Evolutionary conservation across 2,113 vertebrate genomes (phyloP).

Genomic region (Larimichthys crocea): DNA sequence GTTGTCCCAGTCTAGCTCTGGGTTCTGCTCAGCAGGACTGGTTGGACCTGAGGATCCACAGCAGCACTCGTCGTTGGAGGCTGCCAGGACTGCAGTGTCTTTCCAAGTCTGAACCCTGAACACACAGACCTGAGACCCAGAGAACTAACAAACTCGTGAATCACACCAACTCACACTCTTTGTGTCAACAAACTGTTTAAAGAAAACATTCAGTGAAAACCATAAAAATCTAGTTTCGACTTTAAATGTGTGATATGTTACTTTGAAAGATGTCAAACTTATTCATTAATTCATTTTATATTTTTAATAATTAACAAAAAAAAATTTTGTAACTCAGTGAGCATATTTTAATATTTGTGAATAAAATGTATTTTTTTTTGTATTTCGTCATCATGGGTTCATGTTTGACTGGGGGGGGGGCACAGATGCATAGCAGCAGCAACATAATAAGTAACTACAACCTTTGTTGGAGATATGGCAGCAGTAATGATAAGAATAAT

Average conservation of each 20-base stretch:
- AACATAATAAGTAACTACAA: too few species aligned
- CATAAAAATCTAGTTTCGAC: neutral
- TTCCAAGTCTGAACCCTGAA: slow-evolving; percentile 60
- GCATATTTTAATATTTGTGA: slow-evolving; percentile 27
- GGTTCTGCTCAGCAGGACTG: slow-evolving; percentile 67
- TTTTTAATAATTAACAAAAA: neutral
- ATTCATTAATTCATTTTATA: neutral
- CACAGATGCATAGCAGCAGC: too few species aligned
- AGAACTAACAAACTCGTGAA: neutral
- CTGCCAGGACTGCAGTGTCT: slow-evolving; percentile 67
- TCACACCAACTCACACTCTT: neutral
- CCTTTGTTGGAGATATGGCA: too few species aligned
- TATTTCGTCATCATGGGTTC: neutral
- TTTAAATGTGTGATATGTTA: neutral
- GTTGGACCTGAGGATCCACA: slow-evolving; percentile 72
- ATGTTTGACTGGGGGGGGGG: neutral
- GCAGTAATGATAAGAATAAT: too few species aligned
- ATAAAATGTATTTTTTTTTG: slow-evolving; percentile 3
- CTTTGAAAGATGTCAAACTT: neutral
- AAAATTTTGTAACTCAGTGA: neutral
- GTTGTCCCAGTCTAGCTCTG: slow-evolving; percentile 48
- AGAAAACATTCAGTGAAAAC: neutral
- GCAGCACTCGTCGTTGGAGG: slow-evolving; percentile 55
- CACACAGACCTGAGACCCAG: neutral
- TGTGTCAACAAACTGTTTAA: too few species aligned